Percentiles rank a stretch among this genome's conserved stretches.
Evolutionary conservation across 2,113 vertebrate species (phyloP).

Genomic region (Bombycilla garrulus): DNA sequence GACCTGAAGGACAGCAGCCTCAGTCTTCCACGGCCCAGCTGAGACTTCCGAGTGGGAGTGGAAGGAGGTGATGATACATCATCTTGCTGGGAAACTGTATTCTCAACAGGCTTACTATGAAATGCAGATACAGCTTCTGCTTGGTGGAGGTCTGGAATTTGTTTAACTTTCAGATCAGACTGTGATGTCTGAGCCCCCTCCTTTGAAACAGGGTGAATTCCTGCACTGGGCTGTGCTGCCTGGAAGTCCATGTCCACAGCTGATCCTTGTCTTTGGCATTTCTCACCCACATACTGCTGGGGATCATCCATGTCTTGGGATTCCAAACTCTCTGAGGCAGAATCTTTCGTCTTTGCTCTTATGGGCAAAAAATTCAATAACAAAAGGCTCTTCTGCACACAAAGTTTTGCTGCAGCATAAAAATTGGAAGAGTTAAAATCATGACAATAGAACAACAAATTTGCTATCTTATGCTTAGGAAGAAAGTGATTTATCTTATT

Average conservation of each 20-base stretch:
- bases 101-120: constrained; percentile 71
- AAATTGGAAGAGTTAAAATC: not conserved
- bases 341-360: constrained; percentile 56
- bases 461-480: not conserved
- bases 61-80: constrained; percentile 81
- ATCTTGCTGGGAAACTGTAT: constrained; percentile 67
- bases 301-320: constrained; percentile 16
- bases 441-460: accelerated
- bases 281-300: constrained; percentile 13
- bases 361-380: constrained; percentile 83
- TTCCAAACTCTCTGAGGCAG: not conserved
- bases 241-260: constrained; percentile 83
- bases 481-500: not conserved
- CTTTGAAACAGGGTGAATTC: not conserved
- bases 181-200: not conserved
- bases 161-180: not conserved
- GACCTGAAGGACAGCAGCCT: constrained; percentile 94
- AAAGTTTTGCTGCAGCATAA: constrained; percentile 82
- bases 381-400: constrained; percentile 90
- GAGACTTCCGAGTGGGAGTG: constrained; percentile 79
- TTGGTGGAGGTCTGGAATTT: not conserved
- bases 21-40: constrained; percentile 85
- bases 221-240: constrained; percentile 41
- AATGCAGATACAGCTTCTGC: constrained; percentile 2
- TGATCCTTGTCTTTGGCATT: constrained; percentile 61